Percentiles rank a stretch among this genome's conserved stretches.
Evolutionary conservation across 2,113 vertebrate species (phyloP).

Genomic region (Ictidomys tridecemlineatus): DNA sequence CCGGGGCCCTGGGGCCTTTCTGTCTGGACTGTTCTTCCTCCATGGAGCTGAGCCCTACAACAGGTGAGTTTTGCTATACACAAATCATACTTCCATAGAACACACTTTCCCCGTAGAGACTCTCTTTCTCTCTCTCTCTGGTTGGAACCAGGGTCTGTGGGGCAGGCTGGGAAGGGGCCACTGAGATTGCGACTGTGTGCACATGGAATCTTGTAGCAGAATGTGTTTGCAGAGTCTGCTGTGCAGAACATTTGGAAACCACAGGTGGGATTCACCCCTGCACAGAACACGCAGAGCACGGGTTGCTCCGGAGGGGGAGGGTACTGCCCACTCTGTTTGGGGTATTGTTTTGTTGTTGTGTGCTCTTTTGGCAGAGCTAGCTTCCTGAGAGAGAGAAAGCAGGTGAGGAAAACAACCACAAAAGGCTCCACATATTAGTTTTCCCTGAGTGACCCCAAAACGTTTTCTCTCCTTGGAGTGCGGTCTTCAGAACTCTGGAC

Average conservation of each 20-base stretch:
- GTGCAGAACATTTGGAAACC: constrained; percentile 43
- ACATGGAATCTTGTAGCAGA: neutral
- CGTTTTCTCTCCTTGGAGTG: neutral
- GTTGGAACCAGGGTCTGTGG: neutral
- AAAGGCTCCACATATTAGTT: neutral
- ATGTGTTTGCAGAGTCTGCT: neutral
- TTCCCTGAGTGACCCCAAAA: neutral
- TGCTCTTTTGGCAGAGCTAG: neutral
- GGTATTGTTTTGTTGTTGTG: neutral
- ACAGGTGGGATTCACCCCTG: neutral
- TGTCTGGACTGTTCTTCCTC: no score
- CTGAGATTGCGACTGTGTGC: neutral
- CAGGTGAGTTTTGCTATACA: neutral
- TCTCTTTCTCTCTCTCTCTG: neutral
- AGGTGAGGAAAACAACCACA: neutral
- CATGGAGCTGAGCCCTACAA: neutral
- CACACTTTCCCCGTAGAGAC: neutral
- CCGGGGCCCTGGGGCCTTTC: no score
- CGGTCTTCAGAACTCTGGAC: neutral
- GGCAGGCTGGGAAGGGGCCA: neutral
- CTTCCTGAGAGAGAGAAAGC: constrained; percentile 1
- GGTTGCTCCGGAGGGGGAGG: neutral
- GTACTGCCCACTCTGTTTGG: neutral
- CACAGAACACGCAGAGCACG: neutral
- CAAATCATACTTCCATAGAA: neutral